Evolutionary conservation across 2,797 vertebrate genomes (phyloP).

Genomic region (Myotis vivesi): DNA sequence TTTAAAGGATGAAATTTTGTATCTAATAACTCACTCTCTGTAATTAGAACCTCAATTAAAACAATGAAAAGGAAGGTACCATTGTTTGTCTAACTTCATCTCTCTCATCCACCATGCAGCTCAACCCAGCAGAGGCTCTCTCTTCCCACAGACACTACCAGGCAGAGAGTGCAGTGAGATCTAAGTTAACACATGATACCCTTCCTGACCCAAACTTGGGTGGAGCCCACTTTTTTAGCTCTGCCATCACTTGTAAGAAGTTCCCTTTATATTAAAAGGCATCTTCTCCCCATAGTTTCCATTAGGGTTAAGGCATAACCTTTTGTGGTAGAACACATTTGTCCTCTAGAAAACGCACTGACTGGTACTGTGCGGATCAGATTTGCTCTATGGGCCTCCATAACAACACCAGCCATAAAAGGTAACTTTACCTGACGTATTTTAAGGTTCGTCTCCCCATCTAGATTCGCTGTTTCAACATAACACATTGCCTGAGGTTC

Average conservation of each 20-base stretch:
- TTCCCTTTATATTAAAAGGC: background rate
- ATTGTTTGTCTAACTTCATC: too few relatives aligned
- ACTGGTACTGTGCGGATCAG: rapidly evolving
- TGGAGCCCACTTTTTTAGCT: background rate
- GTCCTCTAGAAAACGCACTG: background rate
- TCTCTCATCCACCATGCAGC: too few relatives aligned
- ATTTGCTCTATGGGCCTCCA: background rate
- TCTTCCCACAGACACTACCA: too few relatives aligned
- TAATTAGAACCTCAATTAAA: background rate
- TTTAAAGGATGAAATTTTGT: background rate
- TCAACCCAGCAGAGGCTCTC: background rate
- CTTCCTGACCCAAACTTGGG: background rate
- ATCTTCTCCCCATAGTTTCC: background rate
- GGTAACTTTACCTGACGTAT: slow-evolving; percentile 92
- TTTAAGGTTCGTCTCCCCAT: slow-evolving; percentile 99
- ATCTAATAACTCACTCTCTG: background rate
- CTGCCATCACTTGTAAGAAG: too few relatives aligned
- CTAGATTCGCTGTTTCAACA: slow-evolving; percentile 97
- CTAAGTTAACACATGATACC: background rate
- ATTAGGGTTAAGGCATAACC: background rate
- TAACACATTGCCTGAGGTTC: slow-evolving; percentile 99
- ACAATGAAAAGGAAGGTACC: background rate
- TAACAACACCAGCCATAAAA: background rate
- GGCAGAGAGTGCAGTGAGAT: background rate
- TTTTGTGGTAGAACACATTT: background rate